Evolutionary conservation across 2,113 vertebrate genomes (phyloP).

Genomic region (Variabilichromis moorii): DNA sequence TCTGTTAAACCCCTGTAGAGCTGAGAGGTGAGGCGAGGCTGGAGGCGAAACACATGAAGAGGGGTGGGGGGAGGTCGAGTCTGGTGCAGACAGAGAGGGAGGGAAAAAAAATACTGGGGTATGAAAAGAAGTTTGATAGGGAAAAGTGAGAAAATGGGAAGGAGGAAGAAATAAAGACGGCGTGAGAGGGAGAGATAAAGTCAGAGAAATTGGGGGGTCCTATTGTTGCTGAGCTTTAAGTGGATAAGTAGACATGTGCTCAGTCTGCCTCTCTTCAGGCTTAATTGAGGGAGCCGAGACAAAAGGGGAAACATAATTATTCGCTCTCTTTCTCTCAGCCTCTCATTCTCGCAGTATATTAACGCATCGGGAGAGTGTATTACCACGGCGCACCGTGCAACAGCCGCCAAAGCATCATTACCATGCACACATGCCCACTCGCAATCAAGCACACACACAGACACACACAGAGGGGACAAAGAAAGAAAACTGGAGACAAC

Average conservation of each 20-base stretch:
- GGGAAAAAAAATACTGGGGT: not conserved
- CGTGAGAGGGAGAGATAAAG: not conserved
- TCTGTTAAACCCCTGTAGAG: constrained; percentile 25
- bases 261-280: constrained; percentile 49
- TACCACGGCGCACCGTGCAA: constrained; percentile 23
- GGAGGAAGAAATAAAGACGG: not conserved
- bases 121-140: constrained; percentile 38
- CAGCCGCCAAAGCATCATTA: constrained; percentile 34
- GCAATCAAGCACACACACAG: not conserved
- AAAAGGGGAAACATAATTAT: constrained; percentile 66
- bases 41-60: not conserved
- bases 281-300: constrained; percentile 69
- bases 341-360: constrained; percentile 28
- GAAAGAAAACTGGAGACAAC: not conserved
- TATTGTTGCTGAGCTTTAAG: constrained; percentile 63
- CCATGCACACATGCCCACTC: not conserved
- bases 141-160: not conserved
- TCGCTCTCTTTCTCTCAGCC: constrained; percentile 38
- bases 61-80: not conserved
- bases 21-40: constrained; percentile 39
- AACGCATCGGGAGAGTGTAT: constrained; percentile 38
- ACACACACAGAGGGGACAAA: constrained; percentile 6
- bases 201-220: constrained; percentile 32
- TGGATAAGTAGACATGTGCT: constrained; percentile 64
- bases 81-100: not conserved